Base-by-base conservation (phyloP, 1,140 invertebrate genomes). In the Panonychus citri region DNA sequence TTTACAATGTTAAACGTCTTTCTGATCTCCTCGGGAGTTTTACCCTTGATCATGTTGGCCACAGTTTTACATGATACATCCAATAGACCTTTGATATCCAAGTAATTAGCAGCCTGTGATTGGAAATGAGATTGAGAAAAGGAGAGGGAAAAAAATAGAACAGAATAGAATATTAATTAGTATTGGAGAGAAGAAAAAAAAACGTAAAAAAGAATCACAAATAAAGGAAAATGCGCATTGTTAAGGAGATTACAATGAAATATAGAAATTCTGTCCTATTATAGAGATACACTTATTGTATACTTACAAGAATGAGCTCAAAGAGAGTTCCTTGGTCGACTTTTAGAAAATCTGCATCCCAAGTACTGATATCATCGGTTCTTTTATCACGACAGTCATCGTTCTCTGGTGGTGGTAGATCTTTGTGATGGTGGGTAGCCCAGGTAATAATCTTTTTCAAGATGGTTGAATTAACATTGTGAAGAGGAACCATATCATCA, bases 1-100 rank as follows among this genome's bases (percentile, higher is more conserved):
- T 74, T 75, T 61, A 97, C 95, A 62, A 99, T 98, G 68, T 98
- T 98, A 66, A 99, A 99, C 0, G 90, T 97, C 70, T 96, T 97
- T 4, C 94, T 78, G 57, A 98, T 97, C 70, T 99, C 94, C 68
- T 98, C 94, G 0, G 94, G 91, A 3, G 87, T 87, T 68, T 94
- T 94, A 4, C 88, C 89, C 69, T 94, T 95, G 53, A 95, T 94
- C 90, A 95, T 95, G 69, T 98, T 98, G 7, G 94, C 95, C 15
- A 98, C 94, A 7, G 56, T 58, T 49, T 60, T 60, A 25, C 59
- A 60, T 3, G 59, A 52, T 10, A 60, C 56, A 27, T 58, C 57
- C 1, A 60, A 30, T 2, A 60, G 30, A 74, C 3, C 93, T 76
- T 70, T 96, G 57, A 98, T 98, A 67, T 98, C 94, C 63, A 99